Conservation (phyloP, 1,140 invertebrate genomes). For the Whitmania pigra region DNA sequence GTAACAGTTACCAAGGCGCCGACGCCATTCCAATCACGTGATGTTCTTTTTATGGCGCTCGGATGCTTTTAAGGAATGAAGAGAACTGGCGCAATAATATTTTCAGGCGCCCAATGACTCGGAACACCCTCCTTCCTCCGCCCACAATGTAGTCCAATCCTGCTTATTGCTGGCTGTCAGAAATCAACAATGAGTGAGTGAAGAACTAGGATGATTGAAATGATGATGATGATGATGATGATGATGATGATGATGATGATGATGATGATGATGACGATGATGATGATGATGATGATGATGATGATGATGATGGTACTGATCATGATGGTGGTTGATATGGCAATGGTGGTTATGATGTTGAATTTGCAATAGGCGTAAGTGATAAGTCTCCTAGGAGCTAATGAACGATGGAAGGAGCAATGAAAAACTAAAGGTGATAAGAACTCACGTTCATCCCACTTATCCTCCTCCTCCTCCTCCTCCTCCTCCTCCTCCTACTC, state of each 20-base stretch:
- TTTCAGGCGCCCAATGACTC: neutral
- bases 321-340: neutral
- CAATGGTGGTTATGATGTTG: slow-evolving; percentile 13
- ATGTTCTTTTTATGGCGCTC: too few relatives aligned
- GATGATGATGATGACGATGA: slow-evolving; percentile 14
- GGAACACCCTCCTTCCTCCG: too few relatives aligned
- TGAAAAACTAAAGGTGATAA: too few relatives aligned
- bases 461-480: neutral
- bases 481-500: neutral
- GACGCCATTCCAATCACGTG: too few relatives aligned
- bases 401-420: too few relatives aligned
- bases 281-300: slow-evolving; percentile 10
- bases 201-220: neutral
- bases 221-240: slow-evolving; percentile 19
- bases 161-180: neutral
- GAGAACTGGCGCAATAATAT: slow-evolving; percentile 3
- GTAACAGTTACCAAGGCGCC: too few relatives aligned
- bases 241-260: slow-evolving; percentile 10
- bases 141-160: neutral
- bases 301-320: slow-evolving; percentile 8
- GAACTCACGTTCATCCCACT: too few relatives aligned
- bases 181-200: neutral
- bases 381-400: neutral
- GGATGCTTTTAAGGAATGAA: slow-evolving; percentile 2
- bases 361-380: too few relatives aligned